phyloP scores from a whole-genome alignment of 1,140 invertebrate genomes.

The Musca domestica region DNA sequence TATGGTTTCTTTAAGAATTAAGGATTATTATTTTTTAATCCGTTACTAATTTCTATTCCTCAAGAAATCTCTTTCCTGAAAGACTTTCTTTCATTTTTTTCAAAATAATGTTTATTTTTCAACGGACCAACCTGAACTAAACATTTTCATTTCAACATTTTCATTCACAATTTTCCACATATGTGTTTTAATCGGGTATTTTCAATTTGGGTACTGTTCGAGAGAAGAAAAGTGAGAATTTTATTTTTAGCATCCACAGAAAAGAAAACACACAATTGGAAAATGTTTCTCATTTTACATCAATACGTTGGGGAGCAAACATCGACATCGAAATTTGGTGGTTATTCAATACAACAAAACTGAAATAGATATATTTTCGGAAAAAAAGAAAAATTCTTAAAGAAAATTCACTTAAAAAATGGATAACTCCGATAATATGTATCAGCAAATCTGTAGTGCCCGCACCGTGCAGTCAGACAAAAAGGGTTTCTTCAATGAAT shows the following conservation, averaged over 20 bases:
- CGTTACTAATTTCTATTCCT: too few species aligned
- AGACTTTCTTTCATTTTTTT: too few species aligned
- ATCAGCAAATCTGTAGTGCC: constrained; percentile 58
- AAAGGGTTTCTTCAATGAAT: constrained; percentile 62
- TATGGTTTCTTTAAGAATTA: too few species aligned
- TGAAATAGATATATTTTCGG: not conserved
- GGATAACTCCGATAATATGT: constrained; percentile 42
- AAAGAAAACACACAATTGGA: not conserved
- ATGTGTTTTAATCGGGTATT: too few species aligned
- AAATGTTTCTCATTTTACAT: not conserved
- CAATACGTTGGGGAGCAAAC: constrained; percentile 1
- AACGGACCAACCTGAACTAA: too few species aligned
- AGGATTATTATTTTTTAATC: too few species aligned
- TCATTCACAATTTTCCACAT: too few species aligned
- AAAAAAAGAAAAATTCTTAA: not conserved
- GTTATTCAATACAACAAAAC: constrained; percentile 7
- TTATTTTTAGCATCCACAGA: constrained; percentile 25
- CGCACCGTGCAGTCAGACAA: constrained; percentile 61
- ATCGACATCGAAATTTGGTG: not conserved
- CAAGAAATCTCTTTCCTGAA: too few species aligned
- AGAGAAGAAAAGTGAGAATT: not conserved
- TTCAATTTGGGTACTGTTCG: not conserved
- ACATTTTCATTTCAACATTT: too few species aligned
- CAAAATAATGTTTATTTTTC: too few species aligned
- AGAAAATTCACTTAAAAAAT: constrained; percentile 27